These are phyloP conservation scores for Lophius americanus DNA, from an alignment of 2,797 vertebrate genomes.

Conservation along the genomic window DNA sequence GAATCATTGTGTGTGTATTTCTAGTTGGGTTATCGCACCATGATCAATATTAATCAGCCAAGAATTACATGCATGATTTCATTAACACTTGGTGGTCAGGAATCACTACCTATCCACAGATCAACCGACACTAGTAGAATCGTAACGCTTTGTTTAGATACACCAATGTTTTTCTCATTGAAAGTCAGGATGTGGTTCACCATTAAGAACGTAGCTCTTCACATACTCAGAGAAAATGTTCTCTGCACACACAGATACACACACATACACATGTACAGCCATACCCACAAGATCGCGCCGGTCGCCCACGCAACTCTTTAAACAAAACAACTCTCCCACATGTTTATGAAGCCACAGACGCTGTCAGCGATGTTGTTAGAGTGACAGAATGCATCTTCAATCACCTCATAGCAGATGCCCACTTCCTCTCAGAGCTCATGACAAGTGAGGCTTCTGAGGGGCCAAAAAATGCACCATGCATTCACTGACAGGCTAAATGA, in stretches of 20 bases:
- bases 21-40: too few species aligned
- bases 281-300: slow-evolving; percentile 63
- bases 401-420: slow-evolving; percentile 54
- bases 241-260: slow-evolving; percentile 65
- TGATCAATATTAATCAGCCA: too few species aligned
- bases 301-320: slow-evolving; percentile 68
- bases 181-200: slow-evolving; percentile 71
- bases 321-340: slow-evolving; percentile 69
- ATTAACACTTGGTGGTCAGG: too few species aligned
- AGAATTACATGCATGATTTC: too few species aligned
- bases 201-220: slow-evolving; percentile 53
- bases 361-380: slow-evolving; percentile 50
- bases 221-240: slow-evolving; percentile 64
- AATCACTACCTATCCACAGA: too few species aligned
- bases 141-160: slow-evolving; percentile 24
- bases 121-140: slow-evolving; percentile 8
- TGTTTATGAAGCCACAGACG: slow-evolving; percentile 59
- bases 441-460: slow-evolving; percentile 49
- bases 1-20: too few species aligned
- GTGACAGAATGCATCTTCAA: slow-evolving; percentile 61
- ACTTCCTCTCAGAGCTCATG: slow-evolving; percentile 50
- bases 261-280: slow-evolving; percentile 50
- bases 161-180: slow-evolving; percentile 55
- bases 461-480: slow-evolving; percentile 22
- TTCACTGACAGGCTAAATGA: slow-evolving; percentile 6